phyloP scores from a whole-genome alignment of 2,888 invertebrate species.

The Aquatica leii region DNA sequence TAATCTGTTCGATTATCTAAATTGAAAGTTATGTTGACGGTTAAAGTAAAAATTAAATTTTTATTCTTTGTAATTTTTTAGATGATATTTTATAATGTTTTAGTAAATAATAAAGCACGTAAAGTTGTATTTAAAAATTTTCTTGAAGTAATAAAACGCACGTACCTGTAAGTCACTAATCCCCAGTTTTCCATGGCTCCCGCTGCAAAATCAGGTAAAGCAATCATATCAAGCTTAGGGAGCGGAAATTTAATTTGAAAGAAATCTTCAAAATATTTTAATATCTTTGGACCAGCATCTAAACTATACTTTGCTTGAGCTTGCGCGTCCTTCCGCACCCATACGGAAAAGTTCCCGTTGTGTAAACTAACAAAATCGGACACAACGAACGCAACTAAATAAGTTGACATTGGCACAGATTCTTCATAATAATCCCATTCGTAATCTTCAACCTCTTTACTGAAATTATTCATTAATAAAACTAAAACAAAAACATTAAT shows the following conservation, averaged over 20 bases:
- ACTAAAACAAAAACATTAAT: not conserved
- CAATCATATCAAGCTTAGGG: conserved; percentile 91
- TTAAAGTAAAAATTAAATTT: too few relatives aligned
- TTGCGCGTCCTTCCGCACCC: conserved; percentile 75
- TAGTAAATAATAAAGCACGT: too few relatives aligned
- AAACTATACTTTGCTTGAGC: conserved; percentile 78
- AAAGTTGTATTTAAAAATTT: too few relatives aligned
- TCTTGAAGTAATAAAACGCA: too few relatives aligned
- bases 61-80: too few relatives aligned
- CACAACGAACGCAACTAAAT: conserved; percentile 84
- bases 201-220: conserved; percentile 87
- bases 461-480: conserved; percentile 49
- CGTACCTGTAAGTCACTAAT: conserved; percentile 74
- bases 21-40: too few relatives aligned
- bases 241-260: conserved; percentile 81
- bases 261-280: conserved; percentile 75
- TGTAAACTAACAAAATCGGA: conserved; percentile 74
- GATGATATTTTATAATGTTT: too few relatives aligned
- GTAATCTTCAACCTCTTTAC: conserved; percentile 68
- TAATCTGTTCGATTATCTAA: too few relatives aligned
- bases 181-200: conserved; percentile 95
- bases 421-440: conserved; percentile 80
- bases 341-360: conserved; percentile 70
- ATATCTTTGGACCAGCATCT: conserved; percentile 76
- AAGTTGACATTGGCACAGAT: conserved; percentile 89